A percentile compares a stretch with the other conserved stretches of the same genome.
These are phyloP conservation scores for Leucophenga maculata DNA, from an alignment of 2,888 invertebrate species.

Conservation along the genomic window DNA sequence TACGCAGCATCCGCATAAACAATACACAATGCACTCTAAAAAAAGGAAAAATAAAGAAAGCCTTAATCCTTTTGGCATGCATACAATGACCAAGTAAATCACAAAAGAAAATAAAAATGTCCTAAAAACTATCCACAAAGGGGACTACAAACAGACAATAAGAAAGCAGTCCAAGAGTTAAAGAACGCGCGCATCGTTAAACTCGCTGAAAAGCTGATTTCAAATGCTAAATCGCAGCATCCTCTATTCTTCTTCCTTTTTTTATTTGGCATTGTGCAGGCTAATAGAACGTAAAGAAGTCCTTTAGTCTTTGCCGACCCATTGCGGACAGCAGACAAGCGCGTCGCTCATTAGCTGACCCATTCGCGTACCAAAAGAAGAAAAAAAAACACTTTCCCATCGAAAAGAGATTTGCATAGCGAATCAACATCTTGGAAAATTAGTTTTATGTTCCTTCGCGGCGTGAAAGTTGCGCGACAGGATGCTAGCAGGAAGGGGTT, in stretches of 20 bases:
- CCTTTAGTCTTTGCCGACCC: slow-evolving; percentile 60
- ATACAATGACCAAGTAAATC: slow-evolving; percentile 54
- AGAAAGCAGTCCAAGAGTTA: slow-evolving; percentile 28
- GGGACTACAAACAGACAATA: slow-evolving; percentile 38
- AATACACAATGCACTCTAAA: background rate
- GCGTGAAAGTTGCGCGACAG: too few species aligned
- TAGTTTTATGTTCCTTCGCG: background rate
- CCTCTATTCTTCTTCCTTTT: slow-evolving; percentile 55
- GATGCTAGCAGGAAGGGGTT: slow-evolving; percentile 11
- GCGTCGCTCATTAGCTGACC: slow-evolving; percentile 1
- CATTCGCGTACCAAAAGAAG: background rate
- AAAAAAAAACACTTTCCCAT: slow-evolving; percentile 34
- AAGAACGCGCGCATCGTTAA: slow-evolving; percentile 20
- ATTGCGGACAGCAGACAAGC: slow-evolving; percentile 24
- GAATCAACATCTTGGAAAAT: slow-evolving; percentile 5
- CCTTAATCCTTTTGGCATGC: background rate
- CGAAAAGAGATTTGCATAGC: slow-evolving; percentile 41
- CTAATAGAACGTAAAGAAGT: slow-evolving; percentile 46
- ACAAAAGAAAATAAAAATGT: slow-evolving; percentile 65
- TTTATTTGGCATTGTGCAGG: slow-evolving; percentile 59
- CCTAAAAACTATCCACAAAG: slow-evolving; percentile 60
- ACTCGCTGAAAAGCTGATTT: slow-evolving; percentile 54
- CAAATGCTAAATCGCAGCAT: slow-evolving; percentile 55
- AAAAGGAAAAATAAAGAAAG: background rate
- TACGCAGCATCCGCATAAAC: slow-evolving; percentile 42